Conservation (phyloP, 2,113 vertebrate genomes). For the Loxodonta africana region DNA sequence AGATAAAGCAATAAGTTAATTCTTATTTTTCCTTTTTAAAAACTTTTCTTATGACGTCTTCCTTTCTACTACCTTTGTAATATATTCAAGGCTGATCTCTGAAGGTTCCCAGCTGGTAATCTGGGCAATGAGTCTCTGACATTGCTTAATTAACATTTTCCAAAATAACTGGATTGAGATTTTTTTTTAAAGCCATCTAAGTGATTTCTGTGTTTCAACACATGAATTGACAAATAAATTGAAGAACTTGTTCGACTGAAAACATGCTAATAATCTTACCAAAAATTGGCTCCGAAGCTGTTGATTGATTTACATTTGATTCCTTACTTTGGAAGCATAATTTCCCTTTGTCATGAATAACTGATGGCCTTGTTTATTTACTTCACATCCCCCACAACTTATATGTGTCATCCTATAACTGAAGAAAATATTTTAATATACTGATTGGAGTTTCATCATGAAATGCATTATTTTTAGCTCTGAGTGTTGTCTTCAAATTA, state of each 20-base stretch:
- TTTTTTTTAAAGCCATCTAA: conserved; percentile 27
- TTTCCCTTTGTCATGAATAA: conserved; percentile 38
- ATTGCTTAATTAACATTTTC: conserved; percentile 43
- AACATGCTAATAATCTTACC: background rate
- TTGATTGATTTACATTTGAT: conserved; percentile 46
- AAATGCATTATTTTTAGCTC: conserved; percentile 51
- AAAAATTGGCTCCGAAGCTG: conserved; percentile 13
- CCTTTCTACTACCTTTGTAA: conserved; percentile 28
- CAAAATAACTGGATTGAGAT: conserved; percentile 9
- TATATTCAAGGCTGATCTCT: background rate
- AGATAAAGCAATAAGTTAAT: background rate
- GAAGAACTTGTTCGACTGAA: conserved; percentile 49
- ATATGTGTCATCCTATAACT: conserved; percentile 33
- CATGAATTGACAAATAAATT: conserved; percentile 15
- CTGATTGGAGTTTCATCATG: conserved; percentile 43
- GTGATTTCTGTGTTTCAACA: conserved; percentile 33
- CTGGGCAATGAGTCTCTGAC: conserved; percentile 41
- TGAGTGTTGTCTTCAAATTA: conserved; percentile 49
- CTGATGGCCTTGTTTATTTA: conserved; percentile 28
- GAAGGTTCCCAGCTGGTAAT: conserved; percentile 19
- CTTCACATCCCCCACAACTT: background rate
- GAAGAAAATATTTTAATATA: conserved; percentile 56
- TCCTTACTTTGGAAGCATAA: conserved; percentile 54
- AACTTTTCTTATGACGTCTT: background rate
- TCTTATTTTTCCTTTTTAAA: background rate